Base-by-base conservation (phyloP, 2,888 invertebrate genomes). In the Cepaea hortensis region DNA sequence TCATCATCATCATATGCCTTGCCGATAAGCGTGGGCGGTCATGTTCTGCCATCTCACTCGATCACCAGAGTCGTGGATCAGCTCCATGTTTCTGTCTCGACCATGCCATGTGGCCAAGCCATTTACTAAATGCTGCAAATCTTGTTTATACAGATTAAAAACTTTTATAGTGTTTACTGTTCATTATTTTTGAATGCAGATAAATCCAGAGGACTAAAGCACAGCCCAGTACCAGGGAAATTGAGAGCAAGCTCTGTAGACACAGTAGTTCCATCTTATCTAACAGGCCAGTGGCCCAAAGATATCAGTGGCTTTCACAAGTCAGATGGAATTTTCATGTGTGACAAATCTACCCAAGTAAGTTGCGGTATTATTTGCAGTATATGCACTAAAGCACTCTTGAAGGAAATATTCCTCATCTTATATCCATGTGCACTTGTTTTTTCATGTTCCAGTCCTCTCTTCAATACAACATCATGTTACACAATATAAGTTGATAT, bases 281-380 rank as follows among this genome's bases (percentile, higher is more conserved):
- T 92, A 46, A 90, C 90, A 23, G 92, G 93, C 73, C 91, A 92
- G 88, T 93, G 92, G 93, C 92, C 92, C 3, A 90, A 89, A 80
- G 92, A 91, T 81, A 88, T 89, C 18, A 90, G 88, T 50, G 88
- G 88, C n/a, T 89, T 87, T 80, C 90, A 90, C 83, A 89, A 90
- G 86, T 81, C 86, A 84, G 46, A 86, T 80, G 89, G 88, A 9
- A 88, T 88, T 46, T 90, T 91, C 80, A 90, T 91, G 89, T 88
- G 88, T 85, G 92, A 92, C 86, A 91, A 92, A 88, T 89, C 89
- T 13, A 91, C 92, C 81, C 92, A 92, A 91, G 92, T 92, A 50
- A 48, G 75, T 55, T 81, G 3, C 55, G 70, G 35, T 35, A 35
- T 35, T 35, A 35, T 35, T 35, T 35, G 35, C 35, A 35, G 35